Evolutionary conservation across 2,113 vertebrate species (phyloP).

Genomic region (Oxygymnocypris stewartii): DNA sequence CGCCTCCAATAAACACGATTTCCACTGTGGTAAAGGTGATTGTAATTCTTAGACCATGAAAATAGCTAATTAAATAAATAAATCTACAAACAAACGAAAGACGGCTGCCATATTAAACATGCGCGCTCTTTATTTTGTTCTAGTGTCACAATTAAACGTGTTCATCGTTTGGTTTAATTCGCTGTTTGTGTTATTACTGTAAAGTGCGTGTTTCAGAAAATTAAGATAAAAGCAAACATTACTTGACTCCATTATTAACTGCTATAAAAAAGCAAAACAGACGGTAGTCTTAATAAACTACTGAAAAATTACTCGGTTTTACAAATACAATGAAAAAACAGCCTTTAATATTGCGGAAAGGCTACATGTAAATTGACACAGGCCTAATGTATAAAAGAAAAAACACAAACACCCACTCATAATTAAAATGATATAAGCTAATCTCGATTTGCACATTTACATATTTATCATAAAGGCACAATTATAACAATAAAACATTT

Average conservation of each 20-base stretch:
- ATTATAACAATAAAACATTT: conserved; percentile 23
- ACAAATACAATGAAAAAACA: neutral
- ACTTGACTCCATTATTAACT: neutral
- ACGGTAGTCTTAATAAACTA: neutral
- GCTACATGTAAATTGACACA: neutral
- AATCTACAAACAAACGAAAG: neutral
- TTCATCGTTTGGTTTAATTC: neutral
- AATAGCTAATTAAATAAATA: neutral
- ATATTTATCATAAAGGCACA: neutral
- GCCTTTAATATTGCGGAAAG: neutral
- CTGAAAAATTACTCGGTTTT: neutral
- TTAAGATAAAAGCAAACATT: neutral
- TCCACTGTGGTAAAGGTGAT: neutral
- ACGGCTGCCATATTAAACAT: neutral
- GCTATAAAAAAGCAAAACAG: neutral
- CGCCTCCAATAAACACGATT: neutral
- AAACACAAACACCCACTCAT: conserved; percentile 16
- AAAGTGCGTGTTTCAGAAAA: neutral
- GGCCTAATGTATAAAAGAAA: neutral
- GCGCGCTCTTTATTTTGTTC: neutral
- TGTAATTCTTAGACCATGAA: neutral
- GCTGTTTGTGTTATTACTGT: neutral
- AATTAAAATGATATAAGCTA: conserved; percentile 5
- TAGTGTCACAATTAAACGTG: conserved; percentile 1
- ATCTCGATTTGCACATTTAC: conserved; percentile 7